Evolutionary conservation across 2,113 vertebrate species (phyloP), one percentile per base, ranked within the genome.

Genomic region (Forbesichthys papilliferus): DNA sequence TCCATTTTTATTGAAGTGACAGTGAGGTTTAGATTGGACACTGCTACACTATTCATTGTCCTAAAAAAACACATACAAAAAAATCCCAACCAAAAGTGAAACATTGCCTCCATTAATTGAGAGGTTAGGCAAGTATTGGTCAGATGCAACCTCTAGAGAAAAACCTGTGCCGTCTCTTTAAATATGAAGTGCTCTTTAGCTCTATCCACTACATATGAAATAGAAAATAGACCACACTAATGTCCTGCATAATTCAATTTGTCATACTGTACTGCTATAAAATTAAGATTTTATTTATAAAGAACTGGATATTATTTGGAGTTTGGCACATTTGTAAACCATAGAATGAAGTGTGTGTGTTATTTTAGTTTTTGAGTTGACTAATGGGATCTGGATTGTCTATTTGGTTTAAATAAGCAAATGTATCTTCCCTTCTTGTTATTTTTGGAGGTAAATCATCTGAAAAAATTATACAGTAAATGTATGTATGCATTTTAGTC

Each of bases 401-500:
- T 56, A 63, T 61, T 68, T 56, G 66, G 63, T 73, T 65, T 74
- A 71, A 48, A 51, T 71, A 74, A 59, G 68, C 63, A 58, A 81
- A 60, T 86, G 53, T 85, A 88, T 79, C 64, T 67, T 84, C 64
- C 65, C 56, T 65, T 78, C 78, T 71, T 75, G 67, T 71, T 42
- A 42, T 42, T 42, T 42, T 42, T 7, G 36, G 36, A 42, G 36
- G 36, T 42, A 42, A 42, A 42, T 42, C 36, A 42, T 12, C 49
- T 52, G 49, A 52, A 52, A 52, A 52, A 52, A 52, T 52, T 8
- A 12, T 11, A 52, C 49, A 12, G 48, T 49, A 49, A 49, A 49
- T 52, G 3, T 52, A 12, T 52, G 48, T 49, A 12, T 94, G 89
- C 94, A 90, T 93, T 94, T 93, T 87, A 75, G 62, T 91, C 90